Conservation (phyloP, 2,113 vertebrate species). For the Cichladusa arquata region DNA sequence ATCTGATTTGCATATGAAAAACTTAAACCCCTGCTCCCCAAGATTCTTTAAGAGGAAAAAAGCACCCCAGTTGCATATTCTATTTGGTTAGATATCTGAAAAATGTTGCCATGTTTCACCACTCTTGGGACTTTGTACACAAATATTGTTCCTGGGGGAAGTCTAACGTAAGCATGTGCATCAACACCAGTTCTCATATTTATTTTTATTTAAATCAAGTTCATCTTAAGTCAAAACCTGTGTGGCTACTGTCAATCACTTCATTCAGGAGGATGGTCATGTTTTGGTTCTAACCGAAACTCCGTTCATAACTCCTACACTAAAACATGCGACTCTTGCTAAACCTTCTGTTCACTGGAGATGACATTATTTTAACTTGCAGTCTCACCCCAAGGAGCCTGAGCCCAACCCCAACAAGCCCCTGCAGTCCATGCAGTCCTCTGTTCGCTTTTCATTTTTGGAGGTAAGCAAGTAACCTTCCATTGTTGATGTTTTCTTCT, state of each 20-base stretch:
- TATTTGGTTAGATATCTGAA: neutral
- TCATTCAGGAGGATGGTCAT: neutral
- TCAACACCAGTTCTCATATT: slow-evolving; percentile 7
- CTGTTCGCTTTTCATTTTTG: slow-evolving; percentile 99
- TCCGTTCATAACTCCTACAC: neutral
- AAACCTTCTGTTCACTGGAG: slow-evolving; percentile 74
- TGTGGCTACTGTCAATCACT: neutral
- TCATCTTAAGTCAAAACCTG: neutral
- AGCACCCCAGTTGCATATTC: neutral
- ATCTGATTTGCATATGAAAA: neutral
- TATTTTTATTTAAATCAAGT: slow-evolving; percentile 30
- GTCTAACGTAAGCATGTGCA: neutral
- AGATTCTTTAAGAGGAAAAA: neutral
- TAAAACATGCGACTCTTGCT: slow-evolving; percentile 46
- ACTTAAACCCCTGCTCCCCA: accelerated
- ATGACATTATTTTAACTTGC: slow-evolving; percentile 94
- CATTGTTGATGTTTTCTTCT: slow-evolving; percentile 49
- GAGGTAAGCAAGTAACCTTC: slow-evolving; percentile 89
- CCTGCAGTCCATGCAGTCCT: slow-evolving; percentile 98
- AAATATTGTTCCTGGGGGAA: neutral
- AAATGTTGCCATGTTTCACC: neutral
- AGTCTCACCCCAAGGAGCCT: slow-evolving; percentile 98
- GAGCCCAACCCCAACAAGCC: slow-evolving; percentile 99
- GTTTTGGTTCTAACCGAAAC: slow-evolving; percentile 20
- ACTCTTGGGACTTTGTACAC: neutral